Conservation (phyloP, 2,888 invertebrate genomes). For the Calameuta idolon region DNA sequence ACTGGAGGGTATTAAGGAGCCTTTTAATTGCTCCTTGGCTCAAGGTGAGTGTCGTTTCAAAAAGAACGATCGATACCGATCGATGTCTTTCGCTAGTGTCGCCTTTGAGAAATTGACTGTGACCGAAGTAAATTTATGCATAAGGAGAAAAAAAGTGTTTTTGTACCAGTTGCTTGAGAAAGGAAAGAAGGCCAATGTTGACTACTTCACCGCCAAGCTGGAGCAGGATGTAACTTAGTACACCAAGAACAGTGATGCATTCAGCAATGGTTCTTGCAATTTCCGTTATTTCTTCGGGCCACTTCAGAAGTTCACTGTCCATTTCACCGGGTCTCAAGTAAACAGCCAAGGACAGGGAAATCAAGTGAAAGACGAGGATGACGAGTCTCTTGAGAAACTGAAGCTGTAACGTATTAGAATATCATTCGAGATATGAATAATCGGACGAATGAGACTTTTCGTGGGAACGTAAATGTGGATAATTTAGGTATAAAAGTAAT, state of each 20-base stretch:
- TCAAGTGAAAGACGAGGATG: slow-evolving; percentile 87
- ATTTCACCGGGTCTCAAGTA: slow-evolving; percentile 86
- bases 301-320: slow-evolving; percentile 70
- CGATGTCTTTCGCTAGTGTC: neutral
- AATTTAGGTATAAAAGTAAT: neutral
- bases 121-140: neutral
- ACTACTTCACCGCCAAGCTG: slow-evolving; percentile 96
- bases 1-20: neutral
- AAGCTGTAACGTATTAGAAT: slow-evolving; percentile 70
- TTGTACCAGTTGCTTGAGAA: slow-evolving; percentile 90
- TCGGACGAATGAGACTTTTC: neutral
- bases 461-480: neutral
- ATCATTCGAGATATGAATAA: neutral
- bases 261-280: slow-evolving; percentile 72
- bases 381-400: slow-evolving; percentile 93
- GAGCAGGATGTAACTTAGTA: slow-evolving; percentile 87
- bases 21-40: neutral
- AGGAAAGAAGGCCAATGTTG: slow-evolving; percentile 91
- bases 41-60: neutral
- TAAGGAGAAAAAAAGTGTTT: slow-evolving; percentile 2
- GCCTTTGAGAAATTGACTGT: neutral
- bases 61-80: neutral
- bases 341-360: slow-evolving; percentile 89
- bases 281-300: slow-evolving; percentile 70
- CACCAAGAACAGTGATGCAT: slow-evolving; percentile 85